These are phyloP conservation scores for Trypoxylus dichotomus DNA, from an alignment of 1,140 invertebrate species.

Conservation along the genomic window DNA sequence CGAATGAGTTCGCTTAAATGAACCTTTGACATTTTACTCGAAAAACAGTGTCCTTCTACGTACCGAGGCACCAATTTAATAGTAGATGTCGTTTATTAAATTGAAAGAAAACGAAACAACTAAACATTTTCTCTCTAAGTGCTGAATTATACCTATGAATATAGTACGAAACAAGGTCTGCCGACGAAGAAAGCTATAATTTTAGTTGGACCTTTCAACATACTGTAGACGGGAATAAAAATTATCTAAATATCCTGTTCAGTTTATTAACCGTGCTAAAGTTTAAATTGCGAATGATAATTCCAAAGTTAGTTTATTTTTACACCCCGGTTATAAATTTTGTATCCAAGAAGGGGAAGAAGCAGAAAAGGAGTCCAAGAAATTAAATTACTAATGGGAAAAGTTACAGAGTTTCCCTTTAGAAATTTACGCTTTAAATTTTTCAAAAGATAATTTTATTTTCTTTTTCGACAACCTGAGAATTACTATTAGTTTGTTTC, in stretches of 20 bases:
- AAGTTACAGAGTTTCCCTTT: not conserved
- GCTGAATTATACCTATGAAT: too few species aligned
- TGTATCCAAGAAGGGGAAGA: not conserved
- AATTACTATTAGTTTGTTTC: slow-evolving; percentile 15
- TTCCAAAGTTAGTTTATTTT: slow-evolving; percentile 9
- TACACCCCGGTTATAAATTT: not conserved
- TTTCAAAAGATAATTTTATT: slow-evolving; percentile 8
- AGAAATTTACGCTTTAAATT: slow-evolving; percentile 5
- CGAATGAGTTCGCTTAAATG: too few species aligned
- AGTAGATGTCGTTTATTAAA: too few species aligned
- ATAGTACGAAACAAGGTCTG: not conserved
- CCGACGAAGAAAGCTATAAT: too few species aligned
- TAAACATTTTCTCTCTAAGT: too few species aligned
- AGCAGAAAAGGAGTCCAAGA: not conserved
- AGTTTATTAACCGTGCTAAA: not conserved
- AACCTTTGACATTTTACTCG: too few species aligned
- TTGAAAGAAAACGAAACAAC: too few species aligned
- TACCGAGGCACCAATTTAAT: too few species aligned
- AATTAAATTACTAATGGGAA: slow-evolving; percentile 25
- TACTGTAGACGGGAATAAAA: too few species aligned
- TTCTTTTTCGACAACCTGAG: not conserved
- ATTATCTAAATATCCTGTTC: not conserved
- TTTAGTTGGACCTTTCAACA: too few species aligned
- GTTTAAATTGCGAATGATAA: slow-evolving; percentile 23
- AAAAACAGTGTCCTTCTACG: too few species aligned